These are phyloP conservation scores for Stenopsyche tienmushanensis DNA, from an alignment of 1,140 invertebrate species.

Conservation along the genomic window DNA sequence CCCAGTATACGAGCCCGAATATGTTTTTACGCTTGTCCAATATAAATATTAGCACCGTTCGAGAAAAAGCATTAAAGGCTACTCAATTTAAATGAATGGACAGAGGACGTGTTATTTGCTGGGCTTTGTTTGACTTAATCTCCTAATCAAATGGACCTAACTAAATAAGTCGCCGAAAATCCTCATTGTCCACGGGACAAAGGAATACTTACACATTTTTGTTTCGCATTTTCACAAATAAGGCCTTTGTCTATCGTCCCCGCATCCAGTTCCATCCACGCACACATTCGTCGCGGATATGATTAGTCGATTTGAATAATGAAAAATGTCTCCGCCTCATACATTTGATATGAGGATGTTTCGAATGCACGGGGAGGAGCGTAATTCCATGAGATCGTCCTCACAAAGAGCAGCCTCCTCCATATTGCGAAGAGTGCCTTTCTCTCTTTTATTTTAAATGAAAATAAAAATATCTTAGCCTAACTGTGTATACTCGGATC, in stretches of 20 bases:
- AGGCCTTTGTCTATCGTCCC: no score
- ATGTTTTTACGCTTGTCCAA: background rate
- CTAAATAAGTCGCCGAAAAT: conserved; percentile 37
- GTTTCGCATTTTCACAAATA: conserved; percentile 25
- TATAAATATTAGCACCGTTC: conserved; percentile 15
- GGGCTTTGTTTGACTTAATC: conserved; percentile 34
- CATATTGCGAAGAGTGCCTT: no score
- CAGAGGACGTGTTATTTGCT: conserved; percentile 19
- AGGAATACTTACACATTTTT: conserved; percentile 24
- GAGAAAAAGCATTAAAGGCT: conserved; percentile 16
- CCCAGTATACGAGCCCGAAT: background rate
- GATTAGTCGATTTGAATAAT: no score
- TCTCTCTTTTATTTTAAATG: no score
- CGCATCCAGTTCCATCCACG: background rate
- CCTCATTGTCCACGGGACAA: conserved; percentile 31
- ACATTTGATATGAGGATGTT: no score
- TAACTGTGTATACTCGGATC: no score
- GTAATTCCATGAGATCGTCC: no score
- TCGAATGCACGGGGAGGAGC: no score
- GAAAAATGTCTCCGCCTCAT: no score
- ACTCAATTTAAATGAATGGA: conserved; percentile 23
- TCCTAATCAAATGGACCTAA: conserved; percentile 39
- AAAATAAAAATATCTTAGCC: no score
- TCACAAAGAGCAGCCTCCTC: no score
- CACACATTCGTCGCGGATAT: background rate